Evolutionary conservation across 1,140 invertebrate genomes (phyloP), one percentile per base, ranked within the genome.

Genomic region (Solen grandis): DNA sequence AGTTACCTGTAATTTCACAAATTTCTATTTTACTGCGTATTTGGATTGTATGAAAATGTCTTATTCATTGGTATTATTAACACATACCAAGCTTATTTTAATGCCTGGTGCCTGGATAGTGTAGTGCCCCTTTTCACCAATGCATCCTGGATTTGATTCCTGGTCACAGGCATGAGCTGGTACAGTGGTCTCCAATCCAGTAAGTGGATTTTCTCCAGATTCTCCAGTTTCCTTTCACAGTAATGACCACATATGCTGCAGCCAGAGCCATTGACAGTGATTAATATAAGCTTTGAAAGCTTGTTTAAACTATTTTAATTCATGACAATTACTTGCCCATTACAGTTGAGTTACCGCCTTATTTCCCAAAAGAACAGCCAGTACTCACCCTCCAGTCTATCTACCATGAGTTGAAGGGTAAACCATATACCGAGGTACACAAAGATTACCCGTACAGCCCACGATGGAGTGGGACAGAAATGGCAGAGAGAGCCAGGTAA

Each of bases 391-490:
- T 93, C 74, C 91, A 92, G 72, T 93, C 92, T 1, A 87, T 93
- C 3, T 93, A 93, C 80, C 92, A 93, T 82, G 87, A 89, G 33
- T 76, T 68, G 22, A 90, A 89, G 57, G 89, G 89, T n/a, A 86
- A 88, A 46, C 92, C 92, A 3, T 92, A 88, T 79, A 87, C 62
- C 0, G 88, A 90, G 69, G 73, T 76, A 25, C 81, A 83, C 46
- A 83, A 76, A 19, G 81, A 89, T 57, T 93, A 92, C 72, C 92
- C 92, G 0, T 93, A 92, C 82, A 92, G 91, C 84, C 92, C 91
- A 33, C 76, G 91, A 27, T 93, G 92, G 92, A 88, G 75, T 83
- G 88, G 89, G 2, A 84, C 82, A 65, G 90, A 91, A 82, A 92
- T 93, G 91, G 90, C 89, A 22, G 87, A 90, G 46, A 87, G 91